Evolutionary conservation across 2,797 vertebrate species (phyloP).

Genomic region (Manis pentadactyla): DNA sequence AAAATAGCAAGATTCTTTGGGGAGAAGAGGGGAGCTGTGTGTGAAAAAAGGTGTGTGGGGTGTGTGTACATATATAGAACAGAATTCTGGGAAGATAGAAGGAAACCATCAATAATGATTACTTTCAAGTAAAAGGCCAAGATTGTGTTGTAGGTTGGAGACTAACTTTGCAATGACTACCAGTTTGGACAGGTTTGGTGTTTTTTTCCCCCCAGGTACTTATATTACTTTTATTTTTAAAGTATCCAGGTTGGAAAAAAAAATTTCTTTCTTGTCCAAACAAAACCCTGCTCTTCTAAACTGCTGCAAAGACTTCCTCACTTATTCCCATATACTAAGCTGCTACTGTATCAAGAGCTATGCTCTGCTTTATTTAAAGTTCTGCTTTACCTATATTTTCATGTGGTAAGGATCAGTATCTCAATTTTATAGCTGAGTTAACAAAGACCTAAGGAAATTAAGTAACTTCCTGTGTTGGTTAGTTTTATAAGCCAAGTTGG

Average conservation of each 20-base stretch:
- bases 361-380: neutral
- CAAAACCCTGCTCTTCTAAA: neutral
- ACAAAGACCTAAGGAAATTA: neutral
- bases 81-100: neutral
- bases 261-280: neutral
- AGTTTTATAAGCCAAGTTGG: neutral
- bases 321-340: neutral
- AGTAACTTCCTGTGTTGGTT: neutral
- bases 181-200: neutral
- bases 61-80: neutral
- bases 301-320: neutral
- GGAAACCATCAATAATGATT: conserved; percentile 13
- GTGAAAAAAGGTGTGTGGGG: neutral
- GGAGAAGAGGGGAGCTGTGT: neutral
- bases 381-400: conserved; percentile 22
- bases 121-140: neutral
- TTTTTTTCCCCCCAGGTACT: neutral
- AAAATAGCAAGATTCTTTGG: neutral
- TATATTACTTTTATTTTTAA: conserved; percentile 31
- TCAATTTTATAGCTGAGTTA: neutral
- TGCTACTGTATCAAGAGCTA: neutral
- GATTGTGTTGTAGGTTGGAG: neutral
- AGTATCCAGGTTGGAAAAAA: neutral
- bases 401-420: neutral
- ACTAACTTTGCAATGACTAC: neutral